Conservation (phyloP, 2,797 vertebrate genomes). For the Premnoplex brunnescens region DNA sequence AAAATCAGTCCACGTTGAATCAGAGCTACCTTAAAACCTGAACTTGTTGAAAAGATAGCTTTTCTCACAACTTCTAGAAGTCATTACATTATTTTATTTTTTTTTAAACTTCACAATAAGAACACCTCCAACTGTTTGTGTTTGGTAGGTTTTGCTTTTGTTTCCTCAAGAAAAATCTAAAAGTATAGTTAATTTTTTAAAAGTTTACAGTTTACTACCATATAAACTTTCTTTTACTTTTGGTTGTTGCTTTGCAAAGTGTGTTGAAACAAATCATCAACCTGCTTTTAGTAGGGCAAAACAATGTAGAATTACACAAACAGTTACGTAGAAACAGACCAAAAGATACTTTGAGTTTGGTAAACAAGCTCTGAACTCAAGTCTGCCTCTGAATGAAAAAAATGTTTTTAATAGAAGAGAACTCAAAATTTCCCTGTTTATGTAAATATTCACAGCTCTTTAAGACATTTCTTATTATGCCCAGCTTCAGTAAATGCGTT, state of each 20-base stretch:
- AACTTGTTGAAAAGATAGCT: not conserved
- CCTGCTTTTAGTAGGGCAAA: not conserved
- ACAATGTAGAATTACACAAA: not conserved
- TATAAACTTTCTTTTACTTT: not conserved
- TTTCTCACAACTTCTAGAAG: not conserved
- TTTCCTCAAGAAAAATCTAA: not conserved
- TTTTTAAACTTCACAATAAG: not conserved
- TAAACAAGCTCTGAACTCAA: conserved; percentile 1
- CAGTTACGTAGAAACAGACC: not conserved
- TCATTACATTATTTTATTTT: not conserved
- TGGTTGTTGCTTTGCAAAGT: not conserved
- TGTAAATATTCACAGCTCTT: not conserved
- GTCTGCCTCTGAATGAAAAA: not conserved
- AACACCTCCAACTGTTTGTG: not conserved
- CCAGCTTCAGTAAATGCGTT: not conserved
- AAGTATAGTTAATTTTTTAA: not conserved
- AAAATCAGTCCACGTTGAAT: not conserved
- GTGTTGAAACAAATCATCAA: conserved; percentile 23
- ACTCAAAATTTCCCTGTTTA: not conserved
- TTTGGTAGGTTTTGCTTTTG: not conserved
- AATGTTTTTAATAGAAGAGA: not conserved
- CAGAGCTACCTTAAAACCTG: not conserved
- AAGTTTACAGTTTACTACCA: not conserved
- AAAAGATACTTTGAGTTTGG: not conserved
- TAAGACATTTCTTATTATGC: not conserved